phyloP scores from a whole-genome alignment of 2,797 vertebrate species.

The Intellagama lesueurii region DNA sequence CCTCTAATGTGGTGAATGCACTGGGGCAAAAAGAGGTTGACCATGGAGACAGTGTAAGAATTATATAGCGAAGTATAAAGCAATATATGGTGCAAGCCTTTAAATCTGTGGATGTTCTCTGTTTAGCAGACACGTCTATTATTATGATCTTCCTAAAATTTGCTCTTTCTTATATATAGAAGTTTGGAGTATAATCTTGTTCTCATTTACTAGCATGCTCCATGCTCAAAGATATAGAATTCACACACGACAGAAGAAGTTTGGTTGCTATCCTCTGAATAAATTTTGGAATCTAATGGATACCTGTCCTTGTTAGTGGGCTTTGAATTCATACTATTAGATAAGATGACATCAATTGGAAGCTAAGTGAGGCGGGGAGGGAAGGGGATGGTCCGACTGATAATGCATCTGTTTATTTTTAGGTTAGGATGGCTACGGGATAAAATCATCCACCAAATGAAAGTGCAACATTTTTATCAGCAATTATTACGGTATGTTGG shows the following conservation, averaged over 20 bases:
- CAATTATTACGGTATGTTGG: slow-evolving; percentile 86
- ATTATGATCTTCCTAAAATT: not conserved
- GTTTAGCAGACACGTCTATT: not conserved
- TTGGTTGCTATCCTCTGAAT: no score
- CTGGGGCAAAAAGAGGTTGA: no score
- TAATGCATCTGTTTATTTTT: slow-evolving; percentile 27
- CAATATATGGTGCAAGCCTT: not conserved
- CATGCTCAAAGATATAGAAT: not conserved
- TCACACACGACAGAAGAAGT: not conserved
- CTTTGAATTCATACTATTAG: not conserved
- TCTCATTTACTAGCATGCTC: not conserved
- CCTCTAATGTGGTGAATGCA: no score
- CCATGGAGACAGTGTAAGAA: no score
- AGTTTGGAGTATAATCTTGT: not conserved
- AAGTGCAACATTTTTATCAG: slow-evolving; percentile 88
- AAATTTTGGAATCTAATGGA: not conserved
- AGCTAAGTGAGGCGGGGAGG: not conserved
- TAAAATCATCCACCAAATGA: slow-evolving; percentile 84
- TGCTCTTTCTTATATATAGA: not conserved
- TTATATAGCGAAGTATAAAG: not conserved
- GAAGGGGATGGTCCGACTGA: not conserved
- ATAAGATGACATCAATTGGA: not conserved
- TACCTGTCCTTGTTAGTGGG: not conserved
- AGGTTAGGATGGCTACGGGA: slow-evolving; percentile 85
- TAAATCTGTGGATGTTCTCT: not conserved